A percentile compares a stretch with the other conserved stretches of the same genome.
phyloP scores from a whole-genome alignment of 2,113 vertebrate genomes.

The Syrmaticus mikado region DNA sequence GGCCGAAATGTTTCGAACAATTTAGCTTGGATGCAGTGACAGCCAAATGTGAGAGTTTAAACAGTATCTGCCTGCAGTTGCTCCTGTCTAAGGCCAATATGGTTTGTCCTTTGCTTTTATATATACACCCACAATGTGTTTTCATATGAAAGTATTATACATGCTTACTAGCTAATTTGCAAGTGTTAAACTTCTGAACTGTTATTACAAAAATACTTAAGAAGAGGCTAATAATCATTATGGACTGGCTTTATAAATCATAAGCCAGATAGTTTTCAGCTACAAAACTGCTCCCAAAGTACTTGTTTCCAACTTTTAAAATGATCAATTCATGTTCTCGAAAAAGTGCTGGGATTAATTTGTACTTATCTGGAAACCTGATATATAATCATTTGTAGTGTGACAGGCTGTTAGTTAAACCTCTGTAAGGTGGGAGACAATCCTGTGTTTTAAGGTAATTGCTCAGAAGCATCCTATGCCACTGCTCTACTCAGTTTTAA shows the following conservation, averaged over 20 bases:
- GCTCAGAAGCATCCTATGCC: background rate
- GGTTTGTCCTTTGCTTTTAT: background rate
- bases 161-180: background rate
- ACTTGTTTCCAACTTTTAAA: background rate
- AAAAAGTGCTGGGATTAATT: background rate
- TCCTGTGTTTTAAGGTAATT: slow-evolving; percentile 16
- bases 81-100: background rate
- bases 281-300: background rate
- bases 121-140: background rate
- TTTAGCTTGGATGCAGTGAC: background rate
- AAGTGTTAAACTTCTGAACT: background rate
- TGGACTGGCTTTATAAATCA: background rate
- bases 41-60: background rate
- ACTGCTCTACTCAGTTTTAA: background rate
- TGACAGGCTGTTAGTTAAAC: slow-evolving; percentile 26
- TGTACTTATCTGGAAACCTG: slow-evolving; percentile 10
- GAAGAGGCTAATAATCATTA: background rate
- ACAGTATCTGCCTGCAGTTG: background rate
- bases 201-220: background rate
- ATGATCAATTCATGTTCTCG: background rate
- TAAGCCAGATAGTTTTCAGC: background rate
- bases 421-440: slow-evolving; percentile 17
- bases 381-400: background rate
- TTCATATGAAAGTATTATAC: background rate
- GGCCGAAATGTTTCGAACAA: background rate